Evolutionary conservation across 1,140 invertebrate genomes (phyloP), one percentile per base, ranked within the genome.

Genomic region (Drosophila quadrilineata): DNA sequence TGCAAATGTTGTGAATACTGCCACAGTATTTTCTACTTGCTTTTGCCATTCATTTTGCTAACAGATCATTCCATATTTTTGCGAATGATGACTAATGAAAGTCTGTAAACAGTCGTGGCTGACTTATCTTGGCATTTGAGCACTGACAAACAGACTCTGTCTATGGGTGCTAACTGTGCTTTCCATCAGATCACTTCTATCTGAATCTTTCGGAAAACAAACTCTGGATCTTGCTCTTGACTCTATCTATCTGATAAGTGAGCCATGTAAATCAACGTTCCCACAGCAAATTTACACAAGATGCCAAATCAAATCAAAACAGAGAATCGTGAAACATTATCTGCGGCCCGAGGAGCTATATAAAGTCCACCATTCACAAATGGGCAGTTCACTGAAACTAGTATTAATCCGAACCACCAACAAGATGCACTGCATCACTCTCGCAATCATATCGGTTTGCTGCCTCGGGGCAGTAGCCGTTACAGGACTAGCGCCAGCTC

Each of bases 31-130:
- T 28, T 28, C 26, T 28, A 28, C 26, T 28, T 28, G 3, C 10
- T 3, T 35, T 14, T 12, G 1, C 5, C n/a, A 6, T 24, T 36
- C n/a, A 36, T 14, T 19, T 52, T 59, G 19, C 31, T 14, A 64
- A 31, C 41, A 48, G 41, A 29, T 38, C 35, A 29, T 10, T 29
- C 10, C 2, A 59, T 8, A 36, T n/a, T 36, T 14, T 50, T 43
- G 17, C 12, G 28, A 53, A 38, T 26, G 62, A 59, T 65, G 62
- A 65, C 62, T 65, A 65, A n/a, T n/a, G n/a, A n/a, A 65, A 22
- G 16, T 19, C 9, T 12, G 19, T 45, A 57, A 57, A 57, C 16
- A 46, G 33, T n/a, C n/a, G n/a, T n/a, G n/a, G 46, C 33, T 28
- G 6, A 17, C 14, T 66, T 60, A 66, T 66, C 63, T 60, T 60